Evolutionary conservation across 1,140 invertebrate genomes (phyloP), one percentile per base, ranked within the genome.

Genomic region (Euborellia annulipes): DNA sequence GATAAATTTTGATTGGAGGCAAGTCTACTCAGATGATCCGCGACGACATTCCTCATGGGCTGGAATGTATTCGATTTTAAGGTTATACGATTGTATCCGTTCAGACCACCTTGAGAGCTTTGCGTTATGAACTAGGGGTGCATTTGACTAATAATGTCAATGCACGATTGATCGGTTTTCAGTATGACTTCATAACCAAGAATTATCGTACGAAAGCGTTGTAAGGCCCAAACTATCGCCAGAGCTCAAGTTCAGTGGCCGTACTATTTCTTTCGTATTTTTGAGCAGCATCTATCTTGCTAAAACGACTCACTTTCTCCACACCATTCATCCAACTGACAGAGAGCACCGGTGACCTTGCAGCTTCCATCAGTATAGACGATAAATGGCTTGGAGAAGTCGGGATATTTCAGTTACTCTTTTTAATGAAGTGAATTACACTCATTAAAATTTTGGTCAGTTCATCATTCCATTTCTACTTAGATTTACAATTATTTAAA

Each of bases 231-330:
- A 8, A 65, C 55, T 9, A 68, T 50, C 0, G 58, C 62, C 16
- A 66, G 13, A 52, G 55, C 54, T 69, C 63, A 30, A 53, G 51
- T 49, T 70, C 64, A n/a, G 56, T 62, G 16, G 60, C 59, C 6
- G 54, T 57, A 46, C 65, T 70, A 8, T 50, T 48, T 9, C 46
- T 40, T 48, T 65, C 56, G 0, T 42, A 7, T 19, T 34, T 23
- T 13, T 42, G n/a, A n/a, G 52, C 1, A 61, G 27, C 18, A 41
- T 56, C 43, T 49, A 45, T 45, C 55, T 56, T 6, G 54, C 53
- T 47, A 59, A 60, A 3, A 36, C 22, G 2, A 52, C 36, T 0
- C n/a, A 44, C 23, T 43, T 41, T 41, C 3, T 50, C 27, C 8
- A 41, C 32, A 0, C 32, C 30, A 1, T 18, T 4, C 1, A 27